Base-by-base conservation (phyloP, 2,113 vertebrate species). In the Apodemus speciosus region DNA sequence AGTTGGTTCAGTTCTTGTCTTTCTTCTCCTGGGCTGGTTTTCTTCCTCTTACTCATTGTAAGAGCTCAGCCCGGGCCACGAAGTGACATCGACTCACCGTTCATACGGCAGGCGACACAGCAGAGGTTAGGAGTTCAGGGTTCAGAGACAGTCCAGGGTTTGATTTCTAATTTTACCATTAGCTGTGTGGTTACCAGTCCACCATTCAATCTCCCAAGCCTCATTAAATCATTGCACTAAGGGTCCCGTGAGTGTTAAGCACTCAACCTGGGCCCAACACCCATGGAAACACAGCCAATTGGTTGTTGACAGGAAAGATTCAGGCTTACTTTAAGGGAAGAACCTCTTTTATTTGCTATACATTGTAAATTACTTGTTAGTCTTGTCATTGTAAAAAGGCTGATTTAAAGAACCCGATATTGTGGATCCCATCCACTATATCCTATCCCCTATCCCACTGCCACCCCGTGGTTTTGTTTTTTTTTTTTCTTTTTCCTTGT, bases 301-400 rank as follows among this genome's bases (percentile, higher is more conserved):
- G 32, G 20, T 87, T 76, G n/a, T 75, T 49, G 92, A 79, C 64
- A 89, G 83, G 81, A 94, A 87, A 72, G 9, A 68, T 68, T 95
- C 76, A 30, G 51, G 84, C 71, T 93, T 91, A 76, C n/a, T 83
- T 94, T 40, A 93, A 85, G 83, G 79, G 84, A 88, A 79, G 73
- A 86, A 75, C 30, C 62, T 73, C 62, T 72, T 83, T 84, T 83
- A 13, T 75, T 46, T 66, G 30, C 14, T 66, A 25, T 51, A 51
- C 79, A 56, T 43, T 10, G 2, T 40, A 68, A 85, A 40, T 66
- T 86, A 58, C 38, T n/a, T 81, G 58, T 53, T 85, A 30, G 27
- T 30, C 21, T 35, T 38, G 14, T 69, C 9, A 76, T 38, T 58
- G 25, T 87, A 88, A 83, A 83, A 72, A 23, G 46, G 62, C 49